Evolutionary conservation across 2,113 vertebrate genomes (phyloP), one percentile per base, ranked within the genome.

Genomic region (Deroptyus accipitrinus): DNA sequence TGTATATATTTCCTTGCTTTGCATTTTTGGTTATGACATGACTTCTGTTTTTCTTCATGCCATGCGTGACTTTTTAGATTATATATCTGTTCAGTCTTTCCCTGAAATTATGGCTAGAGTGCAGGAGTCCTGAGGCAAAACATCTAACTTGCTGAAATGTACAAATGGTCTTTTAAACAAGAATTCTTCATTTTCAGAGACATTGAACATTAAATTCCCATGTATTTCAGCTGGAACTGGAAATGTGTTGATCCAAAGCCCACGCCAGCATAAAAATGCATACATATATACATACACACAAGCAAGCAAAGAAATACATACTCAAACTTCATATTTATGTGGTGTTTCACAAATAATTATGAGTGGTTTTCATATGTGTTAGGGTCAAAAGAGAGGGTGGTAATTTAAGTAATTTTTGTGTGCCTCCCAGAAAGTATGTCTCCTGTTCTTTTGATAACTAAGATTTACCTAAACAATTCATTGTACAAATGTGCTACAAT

Each of bases 141-240:
- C 10, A 59, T 76, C 59, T 48, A 67, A 85, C 28, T 79, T 79
- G 41, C 54, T 86, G 61, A 75, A 90, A 72, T 44, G 48, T 88
- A 78, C 23, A 83, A 84, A 92, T 44, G 30, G 54, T 83, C 72
- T 83, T 94, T 90, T 74, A 83, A 93, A 90, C 35, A 74, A 78
- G 37, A 92, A 81, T 63, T 93, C 69, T 81, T 94, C 46, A 18
- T 86, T 94, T 88, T 75, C 61, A 83, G 72, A 44, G 57, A 73
- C 74, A 61, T 2, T 76, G 66, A 88, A 35, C 63, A 31, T 77
- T 42, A 90, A 66, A 35, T 6, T 90, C 39, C 64, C 24, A 12
- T 81, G 39, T 16, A 39, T 86, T 96, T 83, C 31, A 59, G 28
- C 68, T 86, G 77, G 64, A 92, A 84, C 6, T 52, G 4, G 46